These are phyloP conservation scores for Drosophila mettleri DNA, from an alignment of 2,888 invertebrate genomes.

Conservation along the genomic window DNA sequence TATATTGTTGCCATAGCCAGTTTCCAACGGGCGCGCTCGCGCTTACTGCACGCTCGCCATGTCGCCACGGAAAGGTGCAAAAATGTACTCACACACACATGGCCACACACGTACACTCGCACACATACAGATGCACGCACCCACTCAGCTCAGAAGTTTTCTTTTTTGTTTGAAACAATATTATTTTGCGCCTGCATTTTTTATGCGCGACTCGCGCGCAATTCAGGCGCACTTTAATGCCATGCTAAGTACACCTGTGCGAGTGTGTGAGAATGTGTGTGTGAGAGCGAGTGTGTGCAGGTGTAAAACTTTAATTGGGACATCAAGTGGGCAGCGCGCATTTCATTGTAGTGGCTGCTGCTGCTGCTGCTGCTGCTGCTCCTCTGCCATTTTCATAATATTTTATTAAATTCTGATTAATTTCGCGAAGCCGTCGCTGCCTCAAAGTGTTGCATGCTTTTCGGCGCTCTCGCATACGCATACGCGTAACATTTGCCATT, in stretches of 20 bases:
- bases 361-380: not conserved
- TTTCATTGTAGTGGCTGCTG: constrained; percentile 48
- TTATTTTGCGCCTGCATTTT: constrained; percentile 62
- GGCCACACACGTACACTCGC: constrained; percentile 2
- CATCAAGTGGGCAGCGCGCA: constrained; percentile 68
- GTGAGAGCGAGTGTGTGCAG: constrained; percentile 19
- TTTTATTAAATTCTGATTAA: constrained; percentile 80
- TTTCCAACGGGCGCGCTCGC: not conserved
- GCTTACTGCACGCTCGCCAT: not conserved
- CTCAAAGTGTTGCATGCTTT: constrained; percentile 61
- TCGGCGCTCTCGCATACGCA: constrained; percentile 50
- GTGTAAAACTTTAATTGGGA: constrained; percentile 77
- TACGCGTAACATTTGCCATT: constrained; percentile 36
- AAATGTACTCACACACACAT: constrained; percentile 5
- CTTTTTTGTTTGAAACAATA: constrained; percentile 32
- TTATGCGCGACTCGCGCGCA: constrained; percentile 67
- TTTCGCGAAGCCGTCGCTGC: constrained; percentile 50
- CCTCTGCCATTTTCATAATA: constrained; percentile 64
- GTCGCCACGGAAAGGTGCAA: not conserved
- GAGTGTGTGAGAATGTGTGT: constrained; percentile 9
- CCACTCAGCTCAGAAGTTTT: constrained; percentile 26
- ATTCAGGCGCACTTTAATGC: constrained; percentile 64
- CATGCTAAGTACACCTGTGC: constrained; percentile 71
- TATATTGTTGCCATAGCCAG: constrained; percentile 54
- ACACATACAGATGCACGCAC: not conserved